Percentiles rank a stretch among this genome's conserved stretches.
These are phyloP conservation scores for Netelia fuscicornis DNA, from an alignment of 2,888 invertebrate genomes.

Conservation along the genomic window DNA sequence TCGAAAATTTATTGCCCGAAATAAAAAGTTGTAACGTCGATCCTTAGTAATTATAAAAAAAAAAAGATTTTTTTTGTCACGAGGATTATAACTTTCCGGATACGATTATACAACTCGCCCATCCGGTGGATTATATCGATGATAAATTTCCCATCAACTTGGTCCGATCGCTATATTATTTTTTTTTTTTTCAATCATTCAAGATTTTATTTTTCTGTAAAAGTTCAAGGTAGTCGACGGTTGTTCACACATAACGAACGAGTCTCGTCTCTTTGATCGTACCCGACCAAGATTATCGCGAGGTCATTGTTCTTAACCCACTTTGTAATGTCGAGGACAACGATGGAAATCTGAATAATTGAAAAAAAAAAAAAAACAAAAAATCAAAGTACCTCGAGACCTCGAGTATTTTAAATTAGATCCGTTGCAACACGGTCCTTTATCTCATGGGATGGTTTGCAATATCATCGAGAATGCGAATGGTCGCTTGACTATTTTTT, in stretches of 20 bases:
- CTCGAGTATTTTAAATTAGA: background rate
- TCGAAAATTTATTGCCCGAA: too few relatives aligned
- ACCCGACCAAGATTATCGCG: constrained; percentile 8
- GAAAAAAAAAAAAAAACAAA: background rate
- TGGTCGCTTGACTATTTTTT: background rate
- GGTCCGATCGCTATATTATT: background rate
- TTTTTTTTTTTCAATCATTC: background rate
- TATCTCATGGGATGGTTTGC: background rate
- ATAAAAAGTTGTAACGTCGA: background rate
- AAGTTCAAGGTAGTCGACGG: constrained; percentile 6
- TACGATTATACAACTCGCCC: background rate
- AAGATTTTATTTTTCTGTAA: background rate
- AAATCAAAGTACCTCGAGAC: constrained; percentile 5
- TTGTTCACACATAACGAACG: constrained; percentile 13
- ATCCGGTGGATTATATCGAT: background rate
- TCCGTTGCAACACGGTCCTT: background rate
- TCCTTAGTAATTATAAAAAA: background rate
- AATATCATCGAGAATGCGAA: background rate
- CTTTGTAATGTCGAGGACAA: constrained; percentile 42
- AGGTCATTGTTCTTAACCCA: constrained; percentile 57
- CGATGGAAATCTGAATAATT: constrained; percentile 20
- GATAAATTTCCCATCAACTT: background rate
- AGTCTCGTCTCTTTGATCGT: constrained; percentile 19
- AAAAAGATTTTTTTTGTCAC: background rate
- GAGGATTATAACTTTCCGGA: background rate